Percentiles rank a stretch among this genome's conserved stretches.
phyloP scores from a whole-genome alignment of 2,888 invertebrate species.

The Agriopis leucophaearia region DNA sequence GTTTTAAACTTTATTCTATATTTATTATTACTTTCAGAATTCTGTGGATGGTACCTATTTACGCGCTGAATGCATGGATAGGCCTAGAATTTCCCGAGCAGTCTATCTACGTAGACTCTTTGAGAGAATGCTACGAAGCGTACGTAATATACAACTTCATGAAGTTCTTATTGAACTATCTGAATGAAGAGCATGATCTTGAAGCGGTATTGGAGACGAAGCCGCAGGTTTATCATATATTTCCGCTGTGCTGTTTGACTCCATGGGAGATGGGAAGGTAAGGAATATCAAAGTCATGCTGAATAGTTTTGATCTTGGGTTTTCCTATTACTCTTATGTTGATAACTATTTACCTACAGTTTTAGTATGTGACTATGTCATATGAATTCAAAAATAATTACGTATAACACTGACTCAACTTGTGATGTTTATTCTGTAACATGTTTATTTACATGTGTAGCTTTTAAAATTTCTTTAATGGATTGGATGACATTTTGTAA shows the following conservation, averaged over 20 bases:
- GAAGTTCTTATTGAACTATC: constrained; percentile 96
- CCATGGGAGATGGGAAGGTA: constrained; percentile 97
- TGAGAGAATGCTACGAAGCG: constrained; percentile 98
- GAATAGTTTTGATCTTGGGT: too few species aligned
- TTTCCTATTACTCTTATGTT: too few species aligned
- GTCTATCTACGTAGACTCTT: constrained; percentile 96
- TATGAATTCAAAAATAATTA: too few species aligned
- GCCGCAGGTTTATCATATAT: constrained; percentile 95
- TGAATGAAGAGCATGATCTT: constrained; percentile 94
- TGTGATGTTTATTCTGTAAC: too few species aligned
- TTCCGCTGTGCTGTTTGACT: constrained; percentile 96
- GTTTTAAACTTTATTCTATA: too few species aligned
- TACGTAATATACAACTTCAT: constrained; percentile 99
- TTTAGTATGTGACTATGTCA: too few species aligned
- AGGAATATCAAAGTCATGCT: background rate
- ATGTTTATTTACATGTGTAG: too few species aligned
- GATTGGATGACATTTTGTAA: too few species aligned
- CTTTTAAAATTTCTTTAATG: too few species aligned
- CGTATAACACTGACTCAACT: too few species aligned
- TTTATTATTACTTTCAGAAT: constrained; percentile 87
- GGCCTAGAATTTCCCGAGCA: constrained; percentile 94
- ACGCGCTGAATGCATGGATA: constrained; percentile 97
- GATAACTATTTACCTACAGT: too few species aligned
- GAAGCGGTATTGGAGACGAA: constrained; percentile 93
- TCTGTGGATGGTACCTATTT: constrained; percentile 99